Evolutionary conservation across 2,888 invertebrate species (phyloP), one percentile per base, ranked within the genome.

Genomic region (Eupithecia pulchellata): DNA sequence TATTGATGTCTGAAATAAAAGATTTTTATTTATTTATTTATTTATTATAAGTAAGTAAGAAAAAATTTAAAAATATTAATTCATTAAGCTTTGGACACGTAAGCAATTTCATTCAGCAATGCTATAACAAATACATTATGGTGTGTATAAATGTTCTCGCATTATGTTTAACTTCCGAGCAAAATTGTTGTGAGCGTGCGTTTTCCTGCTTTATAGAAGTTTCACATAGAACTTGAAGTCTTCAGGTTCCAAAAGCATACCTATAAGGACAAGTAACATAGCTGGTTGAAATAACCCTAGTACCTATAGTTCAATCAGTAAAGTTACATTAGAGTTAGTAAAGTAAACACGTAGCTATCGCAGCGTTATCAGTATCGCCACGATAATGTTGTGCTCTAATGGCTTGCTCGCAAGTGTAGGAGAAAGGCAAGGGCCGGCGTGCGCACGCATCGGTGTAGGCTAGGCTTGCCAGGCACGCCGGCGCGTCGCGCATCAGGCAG

Each of bases 371-470:
- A 29, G 6, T 29, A 29, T 57, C 57, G 57, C 57, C 57, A 29
- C 52, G 52, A 52, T 52, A 60, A 60, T 60, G 1, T 29, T 60
- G 30, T 4, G 25, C 11, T 20, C 20, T 30, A 60, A n/a, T 58
- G 58, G 29, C 20, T 34, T 72, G 61, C 34, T 34, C 61, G 32
- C 34, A 61, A 61, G 61, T 61, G 32, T 61, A 61, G 4, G 27
- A 13, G 14, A 34, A 20, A 69, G 71, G 64, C 66, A 76, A 68
- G 70, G 74, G 34, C 47, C 57, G 79, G 77, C 75, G 77, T 86
- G 87, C 86, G 87, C 85, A 84, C 86, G 86, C 86, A 87, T 78
- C 65, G 74, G 75, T 64, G 68, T 69, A 63, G 72, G 71, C 62
- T 60, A 69, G 73, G 76, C 78, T 80, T 76, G 74, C 79, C 76